Evolutionary conservation across 2,797 vertebrate species (phyloP), one percentile per base, ranked within the genome.

Genomic region (Morelia viridis): DNA sequence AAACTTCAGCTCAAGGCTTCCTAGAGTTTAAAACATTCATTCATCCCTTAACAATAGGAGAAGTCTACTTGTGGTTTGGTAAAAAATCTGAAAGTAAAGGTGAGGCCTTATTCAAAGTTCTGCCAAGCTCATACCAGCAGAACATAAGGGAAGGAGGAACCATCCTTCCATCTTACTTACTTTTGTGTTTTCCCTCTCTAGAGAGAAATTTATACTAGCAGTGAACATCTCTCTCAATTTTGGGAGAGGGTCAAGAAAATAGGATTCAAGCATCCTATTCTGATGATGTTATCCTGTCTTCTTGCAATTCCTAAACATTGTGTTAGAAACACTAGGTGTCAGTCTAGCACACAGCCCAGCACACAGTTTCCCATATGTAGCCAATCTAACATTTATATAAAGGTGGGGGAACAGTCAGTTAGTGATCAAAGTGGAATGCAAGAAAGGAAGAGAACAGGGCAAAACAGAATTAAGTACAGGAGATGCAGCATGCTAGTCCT

Each of bases 281-380:
- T 56, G 11, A 65, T 10, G 9, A 10, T 84, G 60, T 8, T 46
- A 31, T 10, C 28, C 35, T 58, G 5, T 60, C 46, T 89, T 56
- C 85, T 58, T 58, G 11, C 26, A 65, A 11, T 35, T 19, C 35
- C 13, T 53, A 26, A 62, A 56, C 19, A 11, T 17, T 60, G n/a
- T 85, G 8, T 35, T 65, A 68, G 24, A 35, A 9, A 80, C 89
- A 90, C 71, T 65, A 90, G 89, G 31, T 92, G 89, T 87, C 89
- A 87, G 68, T 88, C 58, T 87, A 90, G 71, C 26, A 71, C 50
- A 88, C 7, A 90, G 4, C 53, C 58, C 83, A 90, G 71, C 26
- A 71, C 50, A 88, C 7, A 90, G 4, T 61, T 65, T 41, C n/a
- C 88, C n/a, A 57, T 61, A 11, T 76, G 46, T 35, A 24, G 2